Percentiles rank a stretch among this genome's conserved stretches.
Evolutionary conservation across 2,113 vertebrate genomes (phyloP).

Genomic region (Mus pahari): DNA sequence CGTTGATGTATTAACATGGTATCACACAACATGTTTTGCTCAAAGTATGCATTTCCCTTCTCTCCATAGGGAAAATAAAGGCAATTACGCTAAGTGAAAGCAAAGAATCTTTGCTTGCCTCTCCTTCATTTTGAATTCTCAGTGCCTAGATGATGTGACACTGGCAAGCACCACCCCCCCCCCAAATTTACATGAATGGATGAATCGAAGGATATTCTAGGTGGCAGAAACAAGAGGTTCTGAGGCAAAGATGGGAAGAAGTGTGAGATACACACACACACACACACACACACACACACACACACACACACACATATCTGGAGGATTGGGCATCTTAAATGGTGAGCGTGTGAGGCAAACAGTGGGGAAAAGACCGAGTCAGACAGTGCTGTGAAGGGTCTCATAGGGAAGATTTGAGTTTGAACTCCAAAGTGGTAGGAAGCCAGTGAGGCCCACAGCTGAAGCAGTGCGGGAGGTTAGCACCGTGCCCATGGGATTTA

Average conservation of each 20-base stretch:
- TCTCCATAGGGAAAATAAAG: neutral
- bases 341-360: neutral
- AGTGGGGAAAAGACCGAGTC: neutral
- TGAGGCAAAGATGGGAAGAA: neutral
- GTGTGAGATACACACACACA: no score
- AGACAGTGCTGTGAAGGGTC: neutral
- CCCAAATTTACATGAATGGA: neutral
- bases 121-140: neutral
- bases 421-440: neutral
- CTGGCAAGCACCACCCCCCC: neutral
- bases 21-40: neutral
- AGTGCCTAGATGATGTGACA: neutral
- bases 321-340: neutral
- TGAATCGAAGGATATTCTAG: neutral
- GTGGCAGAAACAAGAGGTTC: neutral
- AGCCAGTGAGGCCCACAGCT: neutral
- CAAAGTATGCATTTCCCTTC: neutral
- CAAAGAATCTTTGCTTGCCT: neutral
- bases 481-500: constrained; percentile 35
- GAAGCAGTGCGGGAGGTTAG: neutral
- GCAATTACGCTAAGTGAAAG: neutral
- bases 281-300: no score
- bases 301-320: no score
- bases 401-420: neutral
- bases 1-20: neutral